Evolutionary conservation across 2,113 vertebrate species (phyloP), one percentile per base, ranked within the genome.

Genomic region (Ceyx cyanopectus): DNA sequence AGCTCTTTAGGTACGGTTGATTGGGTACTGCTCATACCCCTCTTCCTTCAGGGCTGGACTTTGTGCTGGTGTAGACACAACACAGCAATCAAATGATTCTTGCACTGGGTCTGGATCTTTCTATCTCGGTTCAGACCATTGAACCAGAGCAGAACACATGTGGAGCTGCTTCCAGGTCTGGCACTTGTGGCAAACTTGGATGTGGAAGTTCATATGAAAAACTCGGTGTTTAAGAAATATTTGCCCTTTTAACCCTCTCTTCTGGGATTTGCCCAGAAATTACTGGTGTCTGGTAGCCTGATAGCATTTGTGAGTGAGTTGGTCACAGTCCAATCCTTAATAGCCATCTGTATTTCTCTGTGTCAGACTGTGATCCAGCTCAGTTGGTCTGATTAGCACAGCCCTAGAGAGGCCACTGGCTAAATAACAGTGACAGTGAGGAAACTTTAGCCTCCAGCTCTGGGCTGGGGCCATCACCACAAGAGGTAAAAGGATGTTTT

Each of bases 271-370:
- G 34, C 43, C 70, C 67, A 70, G 74, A 65, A 92, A 24, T 60
- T 40, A 27, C 75, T 87, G 32, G n/a, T 92, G 43, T 79, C 81
- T 76, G 77, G 77, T 75, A 61, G 66, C 81, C 61, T 69, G 84
- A 87, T 83, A 90, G 43, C 90, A 81, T 86, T 91, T 96, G 76
- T 79, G 92, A 90, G 81, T 81, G 80, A 88, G 54, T 68, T 96
- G 96, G 87, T 95, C 57, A 37, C 61, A 76, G 54, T 90, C 92
- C 95, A 95, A 56, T 73, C 56, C 61, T 92, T 95, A 96, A 95
- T 57, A 94, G 85, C 90, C 90, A 90, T 95, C 95, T 95, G 95
- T 90, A 83, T 69, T 89, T 92, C 74, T 73, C 54, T 66, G 87
- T n/a, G 1, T 74, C 82, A 87, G 63, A 89, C 63, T 43, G 50